Percentiles rank a stretch among this genome's conserved stretches.
Evolutionary conservation across 2,797 vertebrate species (phyloP).

Genomic region (Sebastes iracundus): DNA sequence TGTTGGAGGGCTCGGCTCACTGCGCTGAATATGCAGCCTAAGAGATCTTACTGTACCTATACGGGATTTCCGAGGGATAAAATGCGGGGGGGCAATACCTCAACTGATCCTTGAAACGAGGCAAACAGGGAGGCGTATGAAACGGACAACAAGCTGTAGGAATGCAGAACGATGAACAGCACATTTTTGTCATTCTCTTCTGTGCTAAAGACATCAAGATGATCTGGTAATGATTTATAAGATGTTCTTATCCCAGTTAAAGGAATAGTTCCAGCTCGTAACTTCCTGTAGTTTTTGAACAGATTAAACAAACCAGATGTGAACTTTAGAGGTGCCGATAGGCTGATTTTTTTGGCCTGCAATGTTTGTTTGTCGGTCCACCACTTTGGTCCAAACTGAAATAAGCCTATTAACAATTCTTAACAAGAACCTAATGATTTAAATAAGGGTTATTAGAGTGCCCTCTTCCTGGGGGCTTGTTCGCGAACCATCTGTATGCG

Average conservation of each 20-base stretch:
- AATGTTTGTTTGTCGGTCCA: neutral
- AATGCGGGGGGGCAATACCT: constrained; percentile 41
- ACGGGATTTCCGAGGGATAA: constrained; percentile 41
- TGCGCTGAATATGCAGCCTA: neutral
- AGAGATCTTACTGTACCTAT: constrained; percentile 32
- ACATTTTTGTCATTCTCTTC: neutral
- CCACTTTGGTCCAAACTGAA: neutral
- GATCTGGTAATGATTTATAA: neutral
- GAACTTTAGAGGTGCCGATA: neutral
- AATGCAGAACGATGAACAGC: constrained; percentile 8
- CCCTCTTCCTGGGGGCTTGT: too few relatives aligned
- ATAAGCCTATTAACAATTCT: too few relatives aligned
- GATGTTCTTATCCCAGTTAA: neutral
- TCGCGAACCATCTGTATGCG: too few relatives aligned
- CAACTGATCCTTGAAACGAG: constrained; percentile 38
- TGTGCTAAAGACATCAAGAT: neutral
- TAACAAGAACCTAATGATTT: too few relatives aligned
- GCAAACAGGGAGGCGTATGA: constrained; percentile 26
- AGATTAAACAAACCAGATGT: neutral
- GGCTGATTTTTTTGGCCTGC: neutral
- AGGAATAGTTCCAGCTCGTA: neutral
- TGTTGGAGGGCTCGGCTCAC: constrained; percentile 20
- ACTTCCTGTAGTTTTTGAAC: neutral
- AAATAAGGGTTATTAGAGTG: too few relatives aligned
- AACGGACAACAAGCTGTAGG: constrained; percentile 14